Evolutionary conservation across 2,888 invertebrate species (phyloP).

Genomic region (Chrysina gloriosa): DNA sequence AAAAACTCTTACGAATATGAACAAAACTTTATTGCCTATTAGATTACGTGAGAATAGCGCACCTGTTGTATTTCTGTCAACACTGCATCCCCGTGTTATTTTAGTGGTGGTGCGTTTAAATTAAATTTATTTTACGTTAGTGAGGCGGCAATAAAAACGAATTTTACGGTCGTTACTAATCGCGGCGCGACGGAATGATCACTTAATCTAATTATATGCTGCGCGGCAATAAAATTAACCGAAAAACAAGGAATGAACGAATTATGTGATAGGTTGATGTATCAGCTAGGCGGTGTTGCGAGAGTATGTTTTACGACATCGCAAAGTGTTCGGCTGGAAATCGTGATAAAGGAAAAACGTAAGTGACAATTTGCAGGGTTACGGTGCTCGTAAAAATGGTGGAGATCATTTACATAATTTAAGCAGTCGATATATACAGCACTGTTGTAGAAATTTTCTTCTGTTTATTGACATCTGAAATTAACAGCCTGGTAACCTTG

Average conservation of each 20-base stretch:
- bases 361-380: too few species aligned
- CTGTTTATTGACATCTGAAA: too few species aligned
- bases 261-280: not conserved
- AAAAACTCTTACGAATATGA: not conserved
- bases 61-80: constrained; percentile 2
- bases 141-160: constrained; percentile 22
- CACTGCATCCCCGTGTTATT: not conserved
- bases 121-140: constrained; percentile 10
- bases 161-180: constrained; percentile 38
- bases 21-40: not conserved
- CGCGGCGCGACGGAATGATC: constrained; percentile 11
- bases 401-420: too few species aligned
- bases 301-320: too few species aligned
- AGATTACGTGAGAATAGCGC: not conserved
- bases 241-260: constrained; percentile 26
- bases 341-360: too few species aligned
- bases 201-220: constrained; percentile 38
- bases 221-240: constrained; percentile 28
- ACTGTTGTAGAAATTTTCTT: too few species aligned
- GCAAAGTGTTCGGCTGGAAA: too few species aligned
- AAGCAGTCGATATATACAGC: too few species aligned
- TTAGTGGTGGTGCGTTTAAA: not conserved
- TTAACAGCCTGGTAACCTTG: too few species aligned
- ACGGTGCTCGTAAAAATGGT: too few species aligned
- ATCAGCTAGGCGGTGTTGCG: too few species aligned